Conservation (phyloP, 2,113 vertebrate genomes). For the Alouatta palliata region DNA sequence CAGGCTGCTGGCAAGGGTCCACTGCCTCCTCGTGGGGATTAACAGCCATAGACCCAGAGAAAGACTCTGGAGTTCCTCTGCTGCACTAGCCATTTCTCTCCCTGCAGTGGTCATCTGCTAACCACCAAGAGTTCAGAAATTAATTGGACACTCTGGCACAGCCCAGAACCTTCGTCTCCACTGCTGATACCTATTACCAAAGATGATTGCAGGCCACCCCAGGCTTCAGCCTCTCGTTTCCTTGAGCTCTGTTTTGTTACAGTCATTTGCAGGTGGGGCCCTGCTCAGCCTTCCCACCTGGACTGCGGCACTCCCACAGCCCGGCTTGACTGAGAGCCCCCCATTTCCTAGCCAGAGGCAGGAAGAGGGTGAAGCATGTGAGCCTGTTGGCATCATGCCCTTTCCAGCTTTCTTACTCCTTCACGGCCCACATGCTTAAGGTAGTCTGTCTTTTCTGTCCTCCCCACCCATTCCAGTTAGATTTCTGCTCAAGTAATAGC, state of each 20-base stretch:
- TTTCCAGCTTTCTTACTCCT: neutral
- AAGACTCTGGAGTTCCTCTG: neutral
- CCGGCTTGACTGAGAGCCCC: neutral
- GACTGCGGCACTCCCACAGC: neutral
- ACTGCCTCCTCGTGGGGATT: too few species aligned
- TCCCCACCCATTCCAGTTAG: neutral
- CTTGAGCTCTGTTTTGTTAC: neutral
- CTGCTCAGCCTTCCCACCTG: neutral
- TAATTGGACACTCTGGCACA: neutral
- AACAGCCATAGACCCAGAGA: neutral
- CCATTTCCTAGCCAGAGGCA: neutral
- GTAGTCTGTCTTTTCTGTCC: neutral
- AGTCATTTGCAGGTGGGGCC: neutral
- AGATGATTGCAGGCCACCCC: neutral
- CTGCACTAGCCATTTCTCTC: neutral
- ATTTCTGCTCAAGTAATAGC: neutral
- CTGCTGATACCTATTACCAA: accelerated
- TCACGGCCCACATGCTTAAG: neutral
- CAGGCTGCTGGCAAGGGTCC: too few species aligned
- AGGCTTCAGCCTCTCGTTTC: neutral
- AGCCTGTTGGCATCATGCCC: neutral
- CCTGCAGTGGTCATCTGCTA: neutral
- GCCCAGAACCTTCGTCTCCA: neutral
- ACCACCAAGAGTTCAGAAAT: neutral
- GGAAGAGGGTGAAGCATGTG: neutral